Conservation (phyloP, 2,113 vertebrate species). For the Picathartes gymnocephalus region DNA sequence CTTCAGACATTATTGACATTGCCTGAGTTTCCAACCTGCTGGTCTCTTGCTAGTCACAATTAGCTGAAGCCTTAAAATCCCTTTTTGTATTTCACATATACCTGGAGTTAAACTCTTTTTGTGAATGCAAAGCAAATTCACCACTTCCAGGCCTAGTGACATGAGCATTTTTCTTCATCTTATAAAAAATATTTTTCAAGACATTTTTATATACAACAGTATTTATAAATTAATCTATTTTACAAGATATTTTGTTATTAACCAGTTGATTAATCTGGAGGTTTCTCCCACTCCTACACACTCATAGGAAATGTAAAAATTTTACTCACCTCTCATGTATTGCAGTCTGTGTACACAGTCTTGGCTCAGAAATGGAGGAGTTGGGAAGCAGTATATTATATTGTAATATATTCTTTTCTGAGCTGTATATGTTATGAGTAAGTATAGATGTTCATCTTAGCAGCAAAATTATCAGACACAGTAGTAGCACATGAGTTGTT, state of each 20-base stretch:
- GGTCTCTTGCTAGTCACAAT: not conserved
- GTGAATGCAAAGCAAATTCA: not conserved
- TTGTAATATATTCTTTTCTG: not conserved
- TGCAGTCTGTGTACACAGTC: not conserved
- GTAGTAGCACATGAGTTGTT: not conserved
- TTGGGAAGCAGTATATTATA: not conserved
- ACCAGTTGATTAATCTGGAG: not conserved
- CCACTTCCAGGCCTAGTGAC: not conserved
- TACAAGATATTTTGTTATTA: not conserved
- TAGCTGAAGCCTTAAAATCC: not conserved
- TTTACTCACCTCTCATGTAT: not conserved
- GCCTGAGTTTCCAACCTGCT: not conserved
- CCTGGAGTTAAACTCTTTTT: not conserved
- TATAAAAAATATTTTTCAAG: not conserved
- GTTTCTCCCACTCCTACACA: not conserved
- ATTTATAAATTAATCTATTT: not conserved
- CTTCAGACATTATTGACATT: not conserved
- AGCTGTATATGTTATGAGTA: not conserved
- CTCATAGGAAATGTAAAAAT: not conserved
- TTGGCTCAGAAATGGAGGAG: not conserved
- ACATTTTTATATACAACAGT: not conserved
- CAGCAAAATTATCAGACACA: not conserved
- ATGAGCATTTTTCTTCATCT: not conserved
- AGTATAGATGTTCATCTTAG: not conserved
- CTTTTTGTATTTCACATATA: not conserved